phyloP scores from a whole-genome alignment of 2,888 invertebrate species.

The Lycocerus yunnanus region DNA sequence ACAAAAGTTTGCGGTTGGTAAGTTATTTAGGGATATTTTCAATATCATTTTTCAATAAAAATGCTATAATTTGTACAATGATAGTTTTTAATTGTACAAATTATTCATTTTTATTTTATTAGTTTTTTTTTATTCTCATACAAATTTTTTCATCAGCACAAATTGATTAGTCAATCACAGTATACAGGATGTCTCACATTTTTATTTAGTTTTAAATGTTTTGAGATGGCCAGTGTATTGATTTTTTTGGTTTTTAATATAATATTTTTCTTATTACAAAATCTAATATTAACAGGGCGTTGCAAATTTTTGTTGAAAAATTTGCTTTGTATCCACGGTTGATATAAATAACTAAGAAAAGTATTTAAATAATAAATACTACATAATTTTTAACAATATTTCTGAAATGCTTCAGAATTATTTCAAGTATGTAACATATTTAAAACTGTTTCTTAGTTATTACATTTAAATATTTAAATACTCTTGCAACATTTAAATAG shows the following conservation, averaged over 20 bases:
- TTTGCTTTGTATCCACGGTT: background rate
- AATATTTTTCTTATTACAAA: background rate
- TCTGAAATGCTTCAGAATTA: no score
- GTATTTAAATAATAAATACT: no score
- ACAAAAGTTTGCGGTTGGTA: constrained; percentile 7
- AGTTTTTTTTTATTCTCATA: background rate
- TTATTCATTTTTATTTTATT: background rate
- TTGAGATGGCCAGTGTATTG: background rate
- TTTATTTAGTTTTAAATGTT: background rate
- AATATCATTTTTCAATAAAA: background rate
- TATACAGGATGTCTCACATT: background rate
- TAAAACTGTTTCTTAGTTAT: no score
- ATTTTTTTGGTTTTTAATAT: background rate
- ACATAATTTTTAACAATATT: no score
- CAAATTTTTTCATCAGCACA: background rate
- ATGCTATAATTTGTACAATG: background rate
- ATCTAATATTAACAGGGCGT: background rate
- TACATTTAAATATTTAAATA: no score
- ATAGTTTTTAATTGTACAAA: background rate
- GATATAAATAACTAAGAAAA: no score
- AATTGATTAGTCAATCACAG: background rate
- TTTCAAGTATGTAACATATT: no score
- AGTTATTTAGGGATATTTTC: constrained; percentile 3
- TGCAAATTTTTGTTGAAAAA: background rate
- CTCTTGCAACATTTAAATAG: no score